Evolutionary conservation across 2,888 invertebrate species (phyloP).

Genomic region (Caenorhabditis japonica): DNA sequence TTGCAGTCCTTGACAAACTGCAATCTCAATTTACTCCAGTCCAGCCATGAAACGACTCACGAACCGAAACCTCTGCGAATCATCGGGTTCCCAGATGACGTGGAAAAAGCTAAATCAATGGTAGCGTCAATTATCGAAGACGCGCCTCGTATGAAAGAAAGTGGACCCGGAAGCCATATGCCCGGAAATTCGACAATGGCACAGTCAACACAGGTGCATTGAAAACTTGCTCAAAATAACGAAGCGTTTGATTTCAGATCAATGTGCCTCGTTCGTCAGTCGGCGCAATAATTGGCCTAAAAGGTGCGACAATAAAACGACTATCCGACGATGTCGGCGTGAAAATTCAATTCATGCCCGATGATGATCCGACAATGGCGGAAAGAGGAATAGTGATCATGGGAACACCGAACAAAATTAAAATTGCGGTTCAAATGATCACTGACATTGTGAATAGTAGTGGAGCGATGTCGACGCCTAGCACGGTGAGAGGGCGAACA

Average conservation of each 20-base stretch:
- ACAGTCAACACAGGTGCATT: no score
- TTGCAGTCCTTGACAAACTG: constrained; percentile 94
- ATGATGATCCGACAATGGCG: constrained; percentile 87
- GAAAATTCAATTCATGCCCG: constrained; percentile 89
- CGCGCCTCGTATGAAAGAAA: neutral
- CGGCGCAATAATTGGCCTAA: constrained; percentile 97
- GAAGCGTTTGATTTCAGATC: constrained; percentile 77
- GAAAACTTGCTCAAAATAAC: no score
- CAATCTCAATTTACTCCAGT: constrained; percentile 95
- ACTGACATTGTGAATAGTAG: constrained; percentile 59
- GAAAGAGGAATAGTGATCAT: constrained; percentile 91
- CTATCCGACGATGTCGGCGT: constrained; percentile 94
- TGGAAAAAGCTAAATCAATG: constrained; percentile 88
- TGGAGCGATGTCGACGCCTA: no score
- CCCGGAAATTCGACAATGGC: no score
- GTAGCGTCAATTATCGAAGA: constrained; percentile 83
- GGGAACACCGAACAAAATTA: constrained; percentile 84
- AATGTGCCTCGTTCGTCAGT: constrained; percentile 93
- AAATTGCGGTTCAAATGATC: constrained; percentile 72
- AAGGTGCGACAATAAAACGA: constrained; percentile 97
- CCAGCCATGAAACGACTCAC: constrained; percentile 88
- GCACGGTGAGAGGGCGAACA: no score
- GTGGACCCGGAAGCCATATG: no score
- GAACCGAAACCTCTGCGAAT: constrained; percentile 92
- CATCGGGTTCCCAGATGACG: constrained; percentile 89